A percentile compares a stretch with the other conserved stretches of the same genome.
phyloP scores from a whole-genome alignment of 2,113 vertebrate genomes.

The Psophia crepitans region DNA sequence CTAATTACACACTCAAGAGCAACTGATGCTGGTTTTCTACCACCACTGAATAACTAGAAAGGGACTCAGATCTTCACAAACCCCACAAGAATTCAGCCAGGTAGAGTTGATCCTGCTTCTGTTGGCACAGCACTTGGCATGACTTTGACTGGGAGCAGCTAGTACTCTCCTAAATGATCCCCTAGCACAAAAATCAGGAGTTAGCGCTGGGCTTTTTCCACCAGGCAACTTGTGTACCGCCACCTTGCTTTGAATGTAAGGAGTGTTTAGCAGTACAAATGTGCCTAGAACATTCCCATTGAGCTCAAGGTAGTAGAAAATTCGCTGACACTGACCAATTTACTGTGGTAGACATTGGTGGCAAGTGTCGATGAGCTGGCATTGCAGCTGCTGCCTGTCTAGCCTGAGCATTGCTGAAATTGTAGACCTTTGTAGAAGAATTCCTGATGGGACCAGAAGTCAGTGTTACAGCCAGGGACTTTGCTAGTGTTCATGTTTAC shows the following conservation, averaged over 20 bases:
- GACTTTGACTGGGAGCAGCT: not conserved
- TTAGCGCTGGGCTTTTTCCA: not conserved
- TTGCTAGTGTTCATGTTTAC: not conserved
- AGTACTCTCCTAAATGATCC: not conserved
- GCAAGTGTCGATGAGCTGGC: not conserved
- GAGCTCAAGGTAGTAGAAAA: not conserved
- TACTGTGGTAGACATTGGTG: not conserved
- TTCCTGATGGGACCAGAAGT: not conserved
- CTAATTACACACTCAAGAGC: not conserved
- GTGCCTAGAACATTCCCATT: not conserved
- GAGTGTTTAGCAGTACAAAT: not conserved
- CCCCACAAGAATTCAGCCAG: not conserved
- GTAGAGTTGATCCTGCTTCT: not conserved
- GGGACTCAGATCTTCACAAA: not conserved
- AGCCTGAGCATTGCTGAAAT: not conserved
- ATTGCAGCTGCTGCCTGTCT: not conserved
- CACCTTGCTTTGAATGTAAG: fast-evolving
- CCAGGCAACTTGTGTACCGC: not conserved
- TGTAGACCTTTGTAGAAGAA: not conserved
- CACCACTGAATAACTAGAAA: not conserved
- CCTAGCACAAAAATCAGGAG: not conserved
- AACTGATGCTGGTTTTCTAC: not conserved
- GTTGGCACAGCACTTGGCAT: not conserved
- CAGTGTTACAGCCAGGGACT: not conserved
- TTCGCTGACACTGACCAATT: not conserved